phyloP scores from a whole-genome alignment of 23 tunicate species.

The Ciona savignyi region DNA sequence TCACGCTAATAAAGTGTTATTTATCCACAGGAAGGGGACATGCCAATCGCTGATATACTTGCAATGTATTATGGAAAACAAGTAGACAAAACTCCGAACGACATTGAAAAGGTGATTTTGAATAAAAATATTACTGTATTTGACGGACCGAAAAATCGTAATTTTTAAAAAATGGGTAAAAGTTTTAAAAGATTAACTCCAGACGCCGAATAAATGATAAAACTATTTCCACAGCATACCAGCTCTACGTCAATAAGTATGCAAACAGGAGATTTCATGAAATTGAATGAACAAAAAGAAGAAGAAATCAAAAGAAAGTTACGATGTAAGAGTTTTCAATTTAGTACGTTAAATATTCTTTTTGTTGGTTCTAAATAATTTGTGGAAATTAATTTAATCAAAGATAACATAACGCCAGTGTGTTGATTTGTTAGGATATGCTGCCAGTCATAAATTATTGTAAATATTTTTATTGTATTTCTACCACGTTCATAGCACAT shows the following conservation, averaged over 20 bases:
- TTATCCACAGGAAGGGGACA: constrained; percentile 58
- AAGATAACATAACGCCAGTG: no score
- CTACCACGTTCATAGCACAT: no score
- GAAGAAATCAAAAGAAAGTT: constrained; percentile 19
- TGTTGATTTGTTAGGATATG: no score
- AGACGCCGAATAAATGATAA: background rate
- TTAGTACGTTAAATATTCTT: no score
- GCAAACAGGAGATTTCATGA: no score
- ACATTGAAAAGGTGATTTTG: constrained; percentile 15
- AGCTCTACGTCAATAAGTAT: background rate
- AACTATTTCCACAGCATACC: background rate
- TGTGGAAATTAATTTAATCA: no score
- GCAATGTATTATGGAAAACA: constrained; percentile 53
- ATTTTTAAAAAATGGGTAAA: background rate
- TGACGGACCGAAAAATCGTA: background rate
- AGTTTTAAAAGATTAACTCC: background rate
- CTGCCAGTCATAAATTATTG: no score
- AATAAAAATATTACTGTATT: no score
- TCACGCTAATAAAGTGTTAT: background rate
- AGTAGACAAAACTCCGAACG: background rate
- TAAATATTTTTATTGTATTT: no score
- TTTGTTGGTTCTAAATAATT: no score
- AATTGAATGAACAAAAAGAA: constrained; percentile 5
- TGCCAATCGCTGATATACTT: constrained; percentile 56
- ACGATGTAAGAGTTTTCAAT: constrained; percentile 32